These are phyloP conservation scores for Carollia perspicillata DNA, from an alignment of 2,113 vertebrate species.

Conservation along the genomic window DNA sequence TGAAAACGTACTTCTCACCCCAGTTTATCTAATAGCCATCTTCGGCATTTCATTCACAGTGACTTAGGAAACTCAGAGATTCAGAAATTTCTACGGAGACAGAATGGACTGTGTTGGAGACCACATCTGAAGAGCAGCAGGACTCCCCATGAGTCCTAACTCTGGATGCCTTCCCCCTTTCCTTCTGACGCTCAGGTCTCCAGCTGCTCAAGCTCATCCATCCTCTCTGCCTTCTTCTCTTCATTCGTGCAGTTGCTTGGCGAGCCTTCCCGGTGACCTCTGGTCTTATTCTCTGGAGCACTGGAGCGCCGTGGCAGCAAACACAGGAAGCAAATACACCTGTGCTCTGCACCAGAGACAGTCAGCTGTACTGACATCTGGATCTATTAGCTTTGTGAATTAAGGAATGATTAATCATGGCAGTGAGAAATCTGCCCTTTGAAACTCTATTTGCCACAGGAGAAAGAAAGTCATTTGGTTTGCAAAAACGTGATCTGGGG, in stretches of 20 bases:
- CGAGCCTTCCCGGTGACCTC: background rate
- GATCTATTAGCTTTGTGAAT: background rate
- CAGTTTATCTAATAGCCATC: background rate
- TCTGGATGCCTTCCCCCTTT: background rate
- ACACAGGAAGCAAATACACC: background rate
- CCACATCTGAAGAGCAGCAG: background rate
- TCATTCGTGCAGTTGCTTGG: background rate
- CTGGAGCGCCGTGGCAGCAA: background rate
- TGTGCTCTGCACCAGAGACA: background rate
- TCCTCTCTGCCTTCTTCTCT: background rate
- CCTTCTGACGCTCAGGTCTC: background rate
- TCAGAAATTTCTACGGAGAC: background rate
- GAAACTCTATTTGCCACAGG: background rate
- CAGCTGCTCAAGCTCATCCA: background rate
- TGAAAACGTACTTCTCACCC: background rate
- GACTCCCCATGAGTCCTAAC: background rate
- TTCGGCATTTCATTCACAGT: background rate
- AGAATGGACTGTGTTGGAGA: background rate
- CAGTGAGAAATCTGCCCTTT: background rate
- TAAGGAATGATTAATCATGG: background rate
- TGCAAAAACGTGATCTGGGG: background rate
- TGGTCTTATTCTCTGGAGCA: background rate
- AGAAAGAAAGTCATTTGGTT: background rate
- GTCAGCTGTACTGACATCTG: background rate
- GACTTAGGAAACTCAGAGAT: background rate